phyloP scores from a whole-genome alignment of 1,140 invertebrate species.

The Ceratina japonica region DNA sequence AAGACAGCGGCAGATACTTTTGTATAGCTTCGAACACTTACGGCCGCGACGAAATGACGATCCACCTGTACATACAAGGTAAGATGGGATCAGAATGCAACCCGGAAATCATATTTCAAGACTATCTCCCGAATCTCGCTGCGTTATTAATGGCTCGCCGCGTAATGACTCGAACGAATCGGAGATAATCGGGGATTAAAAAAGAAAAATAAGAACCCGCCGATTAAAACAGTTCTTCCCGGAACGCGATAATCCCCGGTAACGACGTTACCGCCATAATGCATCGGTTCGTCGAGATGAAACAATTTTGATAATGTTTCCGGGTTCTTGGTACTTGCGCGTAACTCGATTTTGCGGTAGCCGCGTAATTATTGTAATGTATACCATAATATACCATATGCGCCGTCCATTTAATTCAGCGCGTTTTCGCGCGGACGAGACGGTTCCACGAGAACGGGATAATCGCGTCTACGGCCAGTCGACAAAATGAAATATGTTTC shows the following conservation, averaged over 20 bases:
- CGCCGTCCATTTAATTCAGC: slow-evolving; percentile 61
- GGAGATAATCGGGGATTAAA: neutral
- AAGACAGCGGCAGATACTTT: slow-evolving; percentile 93
- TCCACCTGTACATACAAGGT: slow-evolving; percentile 95
- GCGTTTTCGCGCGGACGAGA: slow-evolving; percentile 25
- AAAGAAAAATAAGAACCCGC: neutral
- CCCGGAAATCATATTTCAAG: neutral
- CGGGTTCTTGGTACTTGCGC: slow-evolving; percentile 39
- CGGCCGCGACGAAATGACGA: slow-evolving; percentile 94
- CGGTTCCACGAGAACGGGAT: slow-evolving; percentile 22
- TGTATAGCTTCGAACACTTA: slow-evolving; percentile 93
- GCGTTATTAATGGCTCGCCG: slow-evolving; percentile 15
- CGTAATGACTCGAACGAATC: slow-evolving; percentile 11
- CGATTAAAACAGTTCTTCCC: neutral
- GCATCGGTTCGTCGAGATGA: slow-evolving; percentile 28
- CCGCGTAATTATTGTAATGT: slow-evolving; percentile 62
- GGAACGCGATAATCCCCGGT: slow-evolving; percentile 5
- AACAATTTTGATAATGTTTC: slow-evolving; percentile 49
- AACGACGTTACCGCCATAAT: slow-evolving; percentile 40
- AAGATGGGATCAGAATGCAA: neutral
- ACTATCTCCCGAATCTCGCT: neutral
- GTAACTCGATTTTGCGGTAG: slow-evolving; percentile 18
- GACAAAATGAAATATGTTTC: slow-evolving; percentile 54
- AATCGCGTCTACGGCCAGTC: slow-evolving; percentile 7
- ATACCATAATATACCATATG: slow-evolving; percentile 29